Conservation (phyloP, 2,797 vertebrate species). For the Alectoris magna region DNA sequence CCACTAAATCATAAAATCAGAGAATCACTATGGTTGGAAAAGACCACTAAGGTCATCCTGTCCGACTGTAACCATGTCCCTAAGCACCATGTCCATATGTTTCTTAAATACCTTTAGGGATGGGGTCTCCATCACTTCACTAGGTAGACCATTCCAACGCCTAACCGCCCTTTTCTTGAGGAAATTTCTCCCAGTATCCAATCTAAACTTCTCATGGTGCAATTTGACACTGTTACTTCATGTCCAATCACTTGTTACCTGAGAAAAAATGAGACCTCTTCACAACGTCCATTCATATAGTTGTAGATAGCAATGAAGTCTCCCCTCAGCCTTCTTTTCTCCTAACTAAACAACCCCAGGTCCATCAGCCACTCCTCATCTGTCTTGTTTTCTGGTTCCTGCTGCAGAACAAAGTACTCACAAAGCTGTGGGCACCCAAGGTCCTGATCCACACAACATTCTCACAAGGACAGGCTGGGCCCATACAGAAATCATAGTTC, state of each 20-base stretch:
- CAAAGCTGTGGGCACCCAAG: accelerated
- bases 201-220: background rate
- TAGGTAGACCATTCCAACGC: background rate
- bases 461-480: background rate
- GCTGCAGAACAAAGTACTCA: background rate
- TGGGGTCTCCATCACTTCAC: background rate
- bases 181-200: background rate
- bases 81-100: background rate
- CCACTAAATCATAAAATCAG: background rate
- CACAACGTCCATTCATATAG: background rate
- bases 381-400: background rate
- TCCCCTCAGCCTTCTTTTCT: background rate
- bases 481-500: background rate
- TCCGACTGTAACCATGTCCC: background rate
- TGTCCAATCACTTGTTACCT: background rate
- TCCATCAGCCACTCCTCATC: too few species aligned
- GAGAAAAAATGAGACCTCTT: background rate
- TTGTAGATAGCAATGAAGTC: background rate
- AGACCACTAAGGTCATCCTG: background rate
- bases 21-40: background rate
- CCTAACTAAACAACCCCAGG: too few species aligned
- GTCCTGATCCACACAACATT: accelerated
- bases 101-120: background rate
- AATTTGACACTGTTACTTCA: background rate
- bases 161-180: background rate